Evolutionary conservation across 2,797 vertebrate species (phyloP).

Genomic region (Percopsis omiscomaycus): DNA sequence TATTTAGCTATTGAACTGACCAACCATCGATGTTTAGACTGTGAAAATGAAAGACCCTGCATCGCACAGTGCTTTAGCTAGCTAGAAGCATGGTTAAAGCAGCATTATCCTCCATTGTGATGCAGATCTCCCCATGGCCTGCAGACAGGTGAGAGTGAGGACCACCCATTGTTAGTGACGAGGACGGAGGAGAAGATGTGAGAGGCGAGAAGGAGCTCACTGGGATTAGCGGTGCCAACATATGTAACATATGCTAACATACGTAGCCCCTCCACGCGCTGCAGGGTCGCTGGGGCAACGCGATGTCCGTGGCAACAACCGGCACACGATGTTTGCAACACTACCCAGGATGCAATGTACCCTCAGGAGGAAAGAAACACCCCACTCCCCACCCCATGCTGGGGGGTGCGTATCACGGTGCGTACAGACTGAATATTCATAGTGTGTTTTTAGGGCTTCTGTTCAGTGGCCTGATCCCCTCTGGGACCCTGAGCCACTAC

Average conservation of each 20-base stretch:
- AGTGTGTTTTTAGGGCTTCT: constrained; percentile 33
- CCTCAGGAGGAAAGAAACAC: not conserved
- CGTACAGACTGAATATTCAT: constrained; percentile 51
- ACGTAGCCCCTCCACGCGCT: not conserved
- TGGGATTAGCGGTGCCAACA: constrained; percentile 21
- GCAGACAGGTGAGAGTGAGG: constrained; percentile 17
- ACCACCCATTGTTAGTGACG: constrained; percentile 40
- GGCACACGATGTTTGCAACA: not conserved
- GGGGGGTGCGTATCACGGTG: constrained; percentile 1
- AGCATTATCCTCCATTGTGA: constrained; percentile 55
- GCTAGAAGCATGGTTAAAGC: constrained; percentile 15
- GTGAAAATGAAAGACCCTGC: constrained; percentile 9
- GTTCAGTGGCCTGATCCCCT: constrained; percentile 16
- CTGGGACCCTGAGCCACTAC: not conserved
- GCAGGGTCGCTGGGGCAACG: not conserved
- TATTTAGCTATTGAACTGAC: too few relatives aligned
- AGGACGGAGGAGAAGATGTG: constrained; percentile 11
- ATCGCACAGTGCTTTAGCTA: not conserved
- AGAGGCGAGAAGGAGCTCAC: constrained; percentile 17
- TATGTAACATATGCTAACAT: too few relatives aligned
- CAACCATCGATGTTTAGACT: not conserved
- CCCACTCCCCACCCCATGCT: not conserved
- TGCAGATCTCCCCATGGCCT: constrained; percentile 42
- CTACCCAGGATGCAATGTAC: constrained; percentile 14
- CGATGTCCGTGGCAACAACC: constrained; percentile 10